Conservation (phyloP, 2,113 vertebrate species). For the Cyanoliseus patagonus region DNA sequence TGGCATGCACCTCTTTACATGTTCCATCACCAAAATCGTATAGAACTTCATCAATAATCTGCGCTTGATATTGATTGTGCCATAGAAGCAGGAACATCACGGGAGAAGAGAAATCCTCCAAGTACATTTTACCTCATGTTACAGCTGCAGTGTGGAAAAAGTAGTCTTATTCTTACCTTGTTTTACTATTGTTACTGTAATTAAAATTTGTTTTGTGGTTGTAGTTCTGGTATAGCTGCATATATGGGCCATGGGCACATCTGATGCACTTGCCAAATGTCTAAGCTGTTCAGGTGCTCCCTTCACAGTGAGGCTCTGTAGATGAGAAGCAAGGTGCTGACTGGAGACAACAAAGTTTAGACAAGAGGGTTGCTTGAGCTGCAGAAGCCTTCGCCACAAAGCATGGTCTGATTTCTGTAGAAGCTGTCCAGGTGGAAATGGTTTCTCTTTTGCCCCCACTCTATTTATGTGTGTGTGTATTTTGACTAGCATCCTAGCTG, state of each 20-base stretch:
- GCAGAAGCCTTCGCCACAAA: not conserved
- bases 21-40: not conserved
- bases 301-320: not conserved
- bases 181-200: not conserved
- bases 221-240: not conserved
- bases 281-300: not conserved
- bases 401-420: not conserved
- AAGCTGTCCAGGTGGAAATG: not conserved
- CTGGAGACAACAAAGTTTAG: not conserved
- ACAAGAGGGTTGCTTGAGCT: not conserved
- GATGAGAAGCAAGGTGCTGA: not conserved
- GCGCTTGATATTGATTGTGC: not conserved
- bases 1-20: not conserved
- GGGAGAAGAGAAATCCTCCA: not conserved
- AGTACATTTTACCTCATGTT: not conserved
- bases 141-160: not conserved
- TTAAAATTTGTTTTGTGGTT: not conserved
- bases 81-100: accelerated
- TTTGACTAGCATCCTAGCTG: too few species aligned
- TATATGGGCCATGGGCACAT: not conserved
- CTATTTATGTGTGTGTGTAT: not conserved
- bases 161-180: not conserved
- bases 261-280: not conserved
- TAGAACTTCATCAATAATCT: not conserved
- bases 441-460: not conserved